A percentile compares a stretch with the other conserved stretches of the same genome.
Evolutionary conservation across 1,140 invertebrate species (phyloP).

Genomic region (Calosoma granatense): DNA sequence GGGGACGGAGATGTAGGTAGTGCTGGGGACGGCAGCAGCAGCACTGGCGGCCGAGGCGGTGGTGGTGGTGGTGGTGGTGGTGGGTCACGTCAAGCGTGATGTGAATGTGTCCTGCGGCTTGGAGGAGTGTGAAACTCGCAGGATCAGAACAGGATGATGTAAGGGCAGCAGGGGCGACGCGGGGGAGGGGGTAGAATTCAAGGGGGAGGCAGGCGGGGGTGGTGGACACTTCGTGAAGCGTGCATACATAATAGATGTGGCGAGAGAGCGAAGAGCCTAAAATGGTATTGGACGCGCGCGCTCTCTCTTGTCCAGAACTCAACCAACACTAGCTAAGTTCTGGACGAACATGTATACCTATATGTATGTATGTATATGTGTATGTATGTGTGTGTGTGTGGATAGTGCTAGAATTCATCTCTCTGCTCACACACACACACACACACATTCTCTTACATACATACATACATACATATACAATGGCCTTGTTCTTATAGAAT

Average conservation of each 20-base stretch:
- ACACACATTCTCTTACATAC: neutral
- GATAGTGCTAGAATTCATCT: neutral
- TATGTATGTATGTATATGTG: too few species aligned
- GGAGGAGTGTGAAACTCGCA: neutral
- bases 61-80: neutral
- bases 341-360: too few species aligned
- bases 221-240: neutral
- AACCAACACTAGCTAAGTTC: too few species aligned
- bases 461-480: neutral
- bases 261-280: neutral
- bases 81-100: constrained; percentile 1
- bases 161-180: neutral
- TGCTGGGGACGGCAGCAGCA: neutral
- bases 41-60: neutral
- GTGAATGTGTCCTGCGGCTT: constrained; percentile 4
- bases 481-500: neutral
- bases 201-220: neutral
- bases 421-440: neutral
- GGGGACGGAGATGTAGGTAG: neutral
- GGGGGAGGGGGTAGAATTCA: neutral
- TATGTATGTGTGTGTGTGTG: neutral
- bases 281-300: neutral
- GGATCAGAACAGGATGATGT: neutral
- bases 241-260: constrained; percentile 9
- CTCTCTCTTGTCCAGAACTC: too few species aligned